Evolutionary conservation across 2,888 invertebrate genomes (phyloP), one percentile per base, ranked within the genome.

Genomic region (Tetropium fuscum): DNA sequence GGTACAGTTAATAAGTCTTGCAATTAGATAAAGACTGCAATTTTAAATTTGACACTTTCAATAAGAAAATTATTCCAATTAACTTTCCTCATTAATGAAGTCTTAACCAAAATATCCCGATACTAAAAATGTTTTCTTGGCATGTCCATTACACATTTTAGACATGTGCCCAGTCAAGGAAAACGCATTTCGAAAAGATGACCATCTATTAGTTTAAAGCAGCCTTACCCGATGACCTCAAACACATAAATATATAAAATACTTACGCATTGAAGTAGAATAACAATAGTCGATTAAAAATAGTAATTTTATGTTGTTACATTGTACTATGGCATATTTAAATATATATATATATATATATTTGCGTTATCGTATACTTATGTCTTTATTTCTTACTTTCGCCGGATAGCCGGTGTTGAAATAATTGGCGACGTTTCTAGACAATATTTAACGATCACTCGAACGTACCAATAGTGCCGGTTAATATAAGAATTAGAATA

Each of bases 301-400:
- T 41, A 49, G 60, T 60, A 57, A 45, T 53, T 40, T 53, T n/a
- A 27, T 40, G 53, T 44, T 18, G n/a, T 48, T 55, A 60, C 53
- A 15, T 10, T 16, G 15, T 6, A 16, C 13, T n/a, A n/a, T 60
- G 32, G 38, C 18, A 53, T 45, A 55, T 56, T 54, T 45, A 53
- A 59, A 51, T 54, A 48, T 41, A 25, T 43, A 56, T 56, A 2
- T 44, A 10, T 32, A 32, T 22, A 36, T 63, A 58, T 41, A 20
- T 34, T 53, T 38, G 36, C 49, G 55, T 38, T 25, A 45, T 38
- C 48, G n/a, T n/a, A n/a, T n/a, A 40, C 58, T 54, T 25, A 43
- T 54, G 48, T 45, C 38, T 51, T 32, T 66, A 56, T 58, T 66
- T 56, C 59, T 47, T 56, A 64, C 67, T 67, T 67, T 67, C 67